Percentiles rank a stretch among this genome's conserved stretches.
phyloP scores from a whole-genome alignment of 2,113 vertebrate species.

The Zosterops pallidus region DNA sequence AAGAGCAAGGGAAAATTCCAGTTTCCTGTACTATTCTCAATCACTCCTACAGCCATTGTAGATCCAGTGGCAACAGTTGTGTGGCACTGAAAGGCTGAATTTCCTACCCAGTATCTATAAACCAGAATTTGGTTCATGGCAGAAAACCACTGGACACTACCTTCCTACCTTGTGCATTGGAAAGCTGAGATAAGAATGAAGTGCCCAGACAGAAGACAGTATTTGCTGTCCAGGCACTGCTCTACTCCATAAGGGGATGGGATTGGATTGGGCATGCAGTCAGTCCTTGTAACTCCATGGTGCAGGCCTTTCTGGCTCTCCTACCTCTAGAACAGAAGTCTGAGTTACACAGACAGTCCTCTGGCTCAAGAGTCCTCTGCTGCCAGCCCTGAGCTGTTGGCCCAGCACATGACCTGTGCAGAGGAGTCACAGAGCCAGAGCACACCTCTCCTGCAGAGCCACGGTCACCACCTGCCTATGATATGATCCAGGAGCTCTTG shows the following conservation, averaged over 20 bases:
- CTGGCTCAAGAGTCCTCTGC: not conserved
- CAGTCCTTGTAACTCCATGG: not conserved
- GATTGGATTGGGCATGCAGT: not conserved
- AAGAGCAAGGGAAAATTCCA: not conserved
- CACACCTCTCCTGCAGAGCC: not conserved
- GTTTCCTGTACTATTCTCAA: not conserved
- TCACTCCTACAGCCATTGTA: not conserved
- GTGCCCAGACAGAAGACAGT: not conserved
- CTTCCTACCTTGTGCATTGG: not conserved
- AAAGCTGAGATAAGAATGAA: not conserved
- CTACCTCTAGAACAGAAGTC: not conserved
- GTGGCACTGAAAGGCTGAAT: not conserved
- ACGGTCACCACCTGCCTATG: accelerated
- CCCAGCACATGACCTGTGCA: not conserved
- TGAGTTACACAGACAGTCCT: not conserved
- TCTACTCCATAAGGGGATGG: not conserved
- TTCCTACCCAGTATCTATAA: not conserved
- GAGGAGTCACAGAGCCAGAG: not conserved
- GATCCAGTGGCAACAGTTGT: not conserved
- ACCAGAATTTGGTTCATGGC: not conserved
- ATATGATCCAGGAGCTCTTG: not conserved
- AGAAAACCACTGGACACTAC: not conserved
- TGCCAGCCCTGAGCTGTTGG: not conserved
- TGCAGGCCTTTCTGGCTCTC: not conserved
- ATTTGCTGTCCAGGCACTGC: not conserved